A percentile compares a stretch with the other conserved stretches of the same genome.
These are phyloP conservation scores for Pygmarrhopalites habei DNA, from an alignment of 1,140 invertebrate genomes.

Conservation along the genomic window DNA sequence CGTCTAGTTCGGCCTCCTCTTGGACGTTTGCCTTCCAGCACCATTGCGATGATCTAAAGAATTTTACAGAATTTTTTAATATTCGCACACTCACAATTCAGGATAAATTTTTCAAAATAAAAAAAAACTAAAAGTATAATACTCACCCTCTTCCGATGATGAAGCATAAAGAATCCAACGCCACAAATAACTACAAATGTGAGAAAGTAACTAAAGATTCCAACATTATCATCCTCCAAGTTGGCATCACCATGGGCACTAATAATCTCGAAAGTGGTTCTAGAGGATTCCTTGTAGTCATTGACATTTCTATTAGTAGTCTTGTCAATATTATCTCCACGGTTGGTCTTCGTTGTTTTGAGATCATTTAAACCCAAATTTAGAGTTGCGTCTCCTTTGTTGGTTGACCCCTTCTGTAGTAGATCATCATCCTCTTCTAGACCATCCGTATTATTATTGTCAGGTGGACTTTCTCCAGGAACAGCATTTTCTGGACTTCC, in stretches of 20 bases:
- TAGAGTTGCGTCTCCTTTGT: background rate
- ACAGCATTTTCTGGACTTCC: too few species aligned
- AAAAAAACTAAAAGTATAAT: background rate
- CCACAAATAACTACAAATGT: constrained; percentile 9
- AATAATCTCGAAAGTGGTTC: background rate
- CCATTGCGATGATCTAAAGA: constrained; percentile 26
- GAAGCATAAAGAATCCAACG: constrained; percentile 15
- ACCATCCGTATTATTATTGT: too few species aligned
- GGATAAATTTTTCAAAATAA: background rate
- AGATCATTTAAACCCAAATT: background rate
- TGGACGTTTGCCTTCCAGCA: constrained; percentile 22
- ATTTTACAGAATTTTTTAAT: background rate
- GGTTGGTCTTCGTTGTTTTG: background rate
- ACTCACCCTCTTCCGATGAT: constrained; percentile 27
- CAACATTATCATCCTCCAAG: constrained; percentile 7
- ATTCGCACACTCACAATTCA: background rate
- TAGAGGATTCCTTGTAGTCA: background rate
- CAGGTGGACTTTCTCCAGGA: too few species aligned
- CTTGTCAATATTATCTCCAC: background rate
- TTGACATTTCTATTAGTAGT: background rate
- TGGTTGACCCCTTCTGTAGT: background rate
- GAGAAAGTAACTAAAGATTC: constrained; percentile 23
- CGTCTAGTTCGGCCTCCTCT: background rate
- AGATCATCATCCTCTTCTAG: too few species aligned
- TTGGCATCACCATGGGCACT: background rate